Conservation (phyloP, 1,140 invertebrate species). For the Conus betulinus region DNA sequence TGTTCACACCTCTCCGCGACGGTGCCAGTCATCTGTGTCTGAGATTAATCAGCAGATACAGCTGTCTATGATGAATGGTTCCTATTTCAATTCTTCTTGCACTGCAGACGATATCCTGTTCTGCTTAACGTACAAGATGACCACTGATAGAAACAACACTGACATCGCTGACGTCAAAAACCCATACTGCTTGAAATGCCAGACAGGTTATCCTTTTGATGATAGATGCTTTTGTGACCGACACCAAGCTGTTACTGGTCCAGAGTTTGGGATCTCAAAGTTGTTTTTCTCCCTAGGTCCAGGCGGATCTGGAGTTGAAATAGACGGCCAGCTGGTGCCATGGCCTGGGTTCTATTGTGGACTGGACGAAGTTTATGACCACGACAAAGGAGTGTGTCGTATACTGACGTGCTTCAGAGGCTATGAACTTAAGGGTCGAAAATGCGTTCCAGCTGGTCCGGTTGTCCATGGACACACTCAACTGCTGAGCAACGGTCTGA, state of each 20-base stretch:
- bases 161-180: background rate
- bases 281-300: background rate
- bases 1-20: background rate
- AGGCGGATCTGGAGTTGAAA: background rate
- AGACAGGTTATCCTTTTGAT: background rate
- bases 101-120: background rate
- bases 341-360: background rate
- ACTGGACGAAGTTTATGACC: background rate
- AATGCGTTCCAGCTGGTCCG: background rate
- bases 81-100: background rate
- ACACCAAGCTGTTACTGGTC: background rate
- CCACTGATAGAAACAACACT: background rate
- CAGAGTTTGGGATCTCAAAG: background rate
- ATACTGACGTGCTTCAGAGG: background rate
- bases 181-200: conserved; percentile 8
- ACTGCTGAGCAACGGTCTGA: background rate
- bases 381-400: background rate
- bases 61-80: background rate
- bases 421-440: background rate
- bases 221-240: background rate
- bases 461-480: background rate
- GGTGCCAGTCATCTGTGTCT: background rate
- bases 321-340: background rate
- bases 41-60: background rate
- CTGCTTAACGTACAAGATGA: background rate